phyloP scores from a whole-genome alignment of 2,888 invertebrate genomes.

The Caenorhabditis doughertyi region DNA sequence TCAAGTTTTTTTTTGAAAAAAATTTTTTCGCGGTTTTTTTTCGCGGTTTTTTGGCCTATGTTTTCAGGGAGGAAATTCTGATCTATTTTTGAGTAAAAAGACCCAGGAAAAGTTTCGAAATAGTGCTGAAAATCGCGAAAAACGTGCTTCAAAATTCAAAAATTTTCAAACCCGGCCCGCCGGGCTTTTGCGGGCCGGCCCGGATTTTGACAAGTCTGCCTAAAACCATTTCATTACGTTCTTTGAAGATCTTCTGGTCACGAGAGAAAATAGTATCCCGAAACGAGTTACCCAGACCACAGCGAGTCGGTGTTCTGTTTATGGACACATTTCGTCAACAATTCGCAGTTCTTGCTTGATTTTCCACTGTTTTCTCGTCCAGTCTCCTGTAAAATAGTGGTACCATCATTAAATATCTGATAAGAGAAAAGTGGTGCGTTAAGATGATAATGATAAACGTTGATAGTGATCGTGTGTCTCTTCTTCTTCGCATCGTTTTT shows the following conservation, averaged over 20 bases:
- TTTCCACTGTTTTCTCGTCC: conserved; percentile 22
- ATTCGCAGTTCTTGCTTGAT: conserved; percentile 16
- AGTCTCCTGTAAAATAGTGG: conserved; percentile 31
- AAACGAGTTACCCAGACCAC: conserved; percentile 7
- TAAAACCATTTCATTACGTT: not conserved
- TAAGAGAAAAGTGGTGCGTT: conserved; percentile 40
- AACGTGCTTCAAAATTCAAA: no score
- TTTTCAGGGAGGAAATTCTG: no score
- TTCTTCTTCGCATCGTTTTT: conserved; percentile 3
- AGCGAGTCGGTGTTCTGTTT: conserved; percentile 21
- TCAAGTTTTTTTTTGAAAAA: no score
- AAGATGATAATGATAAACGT: conserved; percentile 36
- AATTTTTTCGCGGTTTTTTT: no score
- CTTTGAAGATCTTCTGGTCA: not conserved
- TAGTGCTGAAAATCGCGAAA: no score
- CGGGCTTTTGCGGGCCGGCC: no score
- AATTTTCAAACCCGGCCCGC: no score
- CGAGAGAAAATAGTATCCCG: not conserved
- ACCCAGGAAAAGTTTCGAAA: no score
- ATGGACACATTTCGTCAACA: conserved; percentile 33
- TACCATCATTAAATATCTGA: conserved; percentile 50
- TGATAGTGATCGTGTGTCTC: conserved; percentile 38
- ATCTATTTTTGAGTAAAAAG: no score
- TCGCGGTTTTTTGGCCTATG: no score
- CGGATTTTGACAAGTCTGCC: no score